Base-by-base conservation (phyloP, 2,113 vertebrate genomes). In the Neotragus moschatus region DNA sequence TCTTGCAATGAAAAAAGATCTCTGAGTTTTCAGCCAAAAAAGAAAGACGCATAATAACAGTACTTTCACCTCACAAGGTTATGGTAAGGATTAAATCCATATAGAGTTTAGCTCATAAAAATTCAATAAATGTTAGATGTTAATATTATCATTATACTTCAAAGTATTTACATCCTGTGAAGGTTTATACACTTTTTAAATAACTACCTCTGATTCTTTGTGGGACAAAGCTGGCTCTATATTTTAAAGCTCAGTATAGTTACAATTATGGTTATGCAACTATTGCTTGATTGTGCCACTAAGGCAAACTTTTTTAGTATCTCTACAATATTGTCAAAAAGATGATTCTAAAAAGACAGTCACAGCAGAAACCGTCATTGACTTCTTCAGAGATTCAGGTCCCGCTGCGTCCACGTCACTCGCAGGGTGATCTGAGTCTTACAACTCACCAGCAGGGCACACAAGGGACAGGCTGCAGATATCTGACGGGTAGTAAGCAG, bases 391-490 rank as follows among this genome's bases (percentile, higher is more conserved):
- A 47, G 60, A 60, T 56, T 51, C 92, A 55, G 36, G 73, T 45
- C 28, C 75, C 1, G 1, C 36, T 5, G 17, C n/a, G 15, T 6
- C 70, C 82, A 56, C 23, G 14, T 51, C 43, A 30, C 30, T 43
- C n/a, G 26, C 1, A 4, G 8, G 63, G 66, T 47, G 30, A 45
- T 2, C 30, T 30, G 28, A 51, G 43, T 47, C 30, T 88, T 3
- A 1, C 45, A 19, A 99, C 99, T 98, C 97, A 99, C 99, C 99
- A 86, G 99, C 99, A 88, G 99, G 99, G 97, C 99, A 99, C 94
- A 99, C 99, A 33, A 99, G 99, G 43, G 99, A 99, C 96, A 99
- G 98, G 97, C 99, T 99, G 97, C 99, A 99, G 98, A 99, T 81
- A 4, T 99, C 99, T 9, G 99, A 98, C 0, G 99, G 99, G 94